phyloP scores from a whole-genome alignment of 2,113 vertebrate species.

The Syrrhaptes paradoxus region DNA sequence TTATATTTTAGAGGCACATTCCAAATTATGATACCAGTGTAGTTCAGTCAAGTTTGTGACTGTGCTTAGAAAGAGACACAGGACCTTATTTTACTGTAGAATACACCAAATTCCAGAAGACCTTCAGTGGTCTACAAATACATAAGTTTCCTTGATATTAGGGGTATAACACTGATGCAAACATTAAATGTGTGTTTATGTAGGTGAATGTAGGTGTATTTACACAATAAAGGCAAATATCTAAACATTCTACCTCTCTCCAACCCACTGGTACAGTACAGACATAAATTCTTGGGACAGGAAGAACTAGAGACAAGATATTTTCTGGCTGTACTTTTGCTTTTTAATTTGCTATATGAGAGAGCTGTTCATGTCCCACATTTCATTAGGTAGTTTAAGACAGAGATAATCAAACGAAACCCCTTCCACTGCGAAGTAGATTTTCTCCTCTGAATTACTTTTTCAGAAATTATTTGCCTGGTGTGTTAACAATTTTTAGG shows the following conservation, averaged over 20 bases:
- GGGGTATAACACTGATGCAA: neutral
- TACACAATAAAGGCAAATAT: neutral
- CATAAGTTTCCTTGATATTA: rapidly evolving
- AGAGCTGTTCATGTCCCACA: neutral
- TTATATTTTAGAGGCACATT: neutral
- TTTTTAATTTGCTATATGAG: neutral
- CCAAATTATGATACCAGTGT: neutral
- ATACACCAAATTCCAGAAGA: neutral
- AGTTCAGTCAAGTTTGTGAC: neutral
- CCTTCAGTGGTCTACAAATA: neutral
- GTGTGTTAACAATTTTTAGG: neutral
- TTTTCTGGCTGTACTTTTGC: neutral
- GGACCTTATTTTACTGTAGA: neutral
- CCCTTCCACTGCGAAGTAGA: neutral
- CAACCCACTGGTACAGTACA: neutral
- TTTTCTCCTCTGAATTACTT: neutral
- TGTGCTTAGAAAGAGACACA: neutral
- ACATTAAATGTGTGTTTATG: neutral
- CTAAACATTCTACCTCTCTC: neutral
- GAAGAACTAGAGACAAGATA: neutral
- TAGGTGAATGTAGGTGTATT: neutral
- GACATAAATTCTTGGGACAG: neutral
- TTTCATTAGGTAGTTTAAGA: neutral
- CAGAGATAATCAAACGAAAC: neutral
- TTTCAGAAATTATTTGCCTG: neutral